Evolutionary conservation across 1,140 invertebrate species (phyloP).

Genomic region (Acyrthosiphon pisum): DNA sequence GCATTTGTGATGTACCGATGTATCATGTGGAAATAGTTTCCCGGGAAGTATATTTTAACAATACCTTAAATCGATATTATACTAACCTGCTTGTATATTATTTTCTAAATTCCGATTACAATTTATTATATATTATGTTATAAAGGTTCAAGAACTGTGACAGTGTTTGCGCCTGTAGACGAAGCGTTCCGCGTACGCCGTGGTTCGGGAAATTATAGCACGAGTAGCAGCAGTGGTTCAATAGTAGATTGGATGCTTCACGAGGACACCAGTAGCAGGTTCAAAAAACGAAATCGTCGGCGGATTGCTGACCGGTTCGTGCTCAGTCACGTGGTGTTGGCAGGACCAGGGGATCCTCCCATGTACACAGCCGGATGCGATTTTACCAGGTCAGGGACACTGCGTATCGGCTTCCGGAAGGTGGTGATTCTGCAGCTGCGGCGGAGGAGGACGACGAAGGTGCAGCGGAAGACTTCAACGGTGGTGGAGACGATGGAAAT

Average conservation of each 20-base stretch:
- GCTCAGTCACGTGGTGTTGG: conserved; percentile 75
- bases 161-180: conserved; percentile 84
- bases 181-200: conserved; percentile 76
- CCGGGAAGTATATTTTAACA: background rate
- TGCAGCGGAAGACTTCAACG: conserved; percentile 58
- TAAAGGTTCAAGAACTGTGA: conserved; percentile 80
- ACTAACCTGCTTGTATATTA: background rate
- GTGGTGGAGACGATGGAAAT: background rate
- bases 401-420: conserved; percentile 68
- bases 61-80: background rate
- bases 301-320: conserved; percentile 76
- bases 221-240: background rate
- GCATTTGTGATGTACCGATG: background rate
- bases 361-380: conserved; percentile 81
- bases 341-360: conserved; percentile 69
- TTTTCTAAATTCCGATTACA: background rate
- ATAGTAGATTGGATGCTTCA: background rate
- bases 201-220: background rate
- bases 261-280: background rate
- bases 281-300: conserved; percentile 65
- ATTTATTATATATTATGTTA: background rate
- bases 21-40: background rate
- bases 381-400: conserved; percentile 82
- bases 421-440: background rate
- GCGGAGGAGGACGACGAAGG: conserved; percentile 60